Base-by-base conservation (phyloP, 2,113 vertebrate species). In the Cebidichthys violaceus region DNA sequence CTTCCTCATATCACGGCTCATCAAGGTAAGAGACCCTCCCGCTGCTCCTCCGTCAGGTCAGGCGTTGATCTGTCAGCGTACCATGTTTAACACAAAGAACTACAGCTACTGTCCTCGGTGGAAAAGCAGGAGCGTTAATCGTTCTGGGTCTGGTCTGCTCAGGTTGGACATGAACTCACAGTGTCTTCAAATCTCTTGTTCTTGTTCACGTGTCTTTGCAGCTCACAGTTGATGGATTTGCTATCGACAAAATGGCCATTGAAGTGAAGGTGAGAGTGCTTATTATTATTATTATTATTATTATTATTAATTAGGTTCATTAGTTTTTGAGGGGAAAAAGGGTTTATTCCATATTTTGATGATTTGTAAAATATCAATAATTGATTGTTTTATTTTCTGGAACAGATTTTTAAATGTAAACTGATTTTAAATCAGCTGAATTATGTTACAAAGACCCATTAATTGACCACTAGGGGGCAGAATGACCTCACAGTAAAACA, bases 181-280 rank as follows among this genome's bases (percentile, higher is more conserved):
- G 29, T 6, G 55, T 22, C n/a, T 67, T 39, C n/a, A 9, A 62
- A 35, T 5, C 1, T 61, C 18, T 35, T 4, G 4, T 20, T 85
- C 15, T 64, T 61, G 1, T 77, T 64, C 50, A 0, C 70, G 6
- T 81, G 20, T 60, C 55, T 73, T 15, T 92, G 37, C 91, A 99
- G 98, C 96, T 99, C 60, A 96, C 98, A 11, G 97, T 98, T 47
- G 98, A 99, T 75, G 98, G 98, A 43, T 99, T 99, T 94, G 98
- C 98, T 59, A 93, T 96, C 52, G 98, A 99, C 85, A 99, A 99
- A 95, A 99, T 99, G 97, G 98, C 98, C 20, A 94, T 96, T 87
- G 98, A 99, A 90, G 95, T 99, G 55, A 99, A 99, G 97, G 98
- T 99, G 94, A 97, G 95, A 31, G 14, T 1, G 13, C 15, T 50